A percentile compares a stretch with the other conserved stretches of the same genome.
Conservation (phyloP, 1,140 invertebrate species). For the Episyrphus balteatus region DNA sequence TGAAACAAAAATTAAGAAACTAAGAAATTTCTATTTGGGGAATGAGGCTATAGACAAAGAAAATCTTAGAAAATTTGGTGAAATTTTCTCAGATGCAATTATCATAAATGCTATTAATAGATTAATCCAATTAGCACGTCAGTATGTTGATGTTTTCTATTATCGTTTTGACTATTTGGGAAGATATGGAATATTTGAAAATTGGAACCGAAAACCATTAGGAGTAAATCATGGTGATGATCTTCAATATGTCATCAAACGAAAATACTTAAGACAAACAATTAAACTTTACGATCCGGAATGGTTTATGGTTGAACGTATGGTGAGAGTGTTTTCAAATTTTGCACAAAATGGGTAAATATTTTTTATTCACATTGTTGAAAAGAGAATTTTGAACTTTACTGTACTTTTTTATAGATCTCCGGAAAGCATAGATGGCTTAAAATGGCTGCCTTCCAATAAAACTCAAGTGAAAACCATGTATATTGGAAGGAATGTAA, state of each 20-base stretch:
- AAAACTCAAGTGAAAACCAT: neutral
- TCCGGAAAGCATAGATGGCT: neutral
- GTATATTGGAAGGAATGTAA: neutral
- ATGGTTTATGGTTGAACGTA: neutral
- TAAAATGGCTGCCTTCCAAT: neutral
- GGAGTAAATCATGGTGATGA: no score
- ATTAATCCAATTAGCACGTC: conserved; percentile 31
- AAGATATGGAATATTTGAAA: conserved; percentile 7
- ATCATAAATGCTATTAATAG: conserved; percentile 36
- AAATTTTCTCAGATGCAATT: conserved; percentile 30
- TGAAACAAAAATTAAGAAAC: neutral
- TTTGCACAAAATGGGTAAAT: neutral
- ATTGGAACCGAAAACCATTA: neutral
- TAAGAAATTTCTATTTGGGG: neutral
- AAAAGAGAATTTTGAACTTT: no score
- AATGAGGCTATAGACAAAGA: neutral
- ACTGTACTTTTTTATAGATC: no score
- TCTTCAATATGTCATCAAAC: no score
- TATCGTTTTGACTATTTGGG: conserved; percentile 37
- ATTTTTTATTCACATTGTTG: neutral
- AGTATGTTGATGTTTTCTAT: conserved; percentile 36
- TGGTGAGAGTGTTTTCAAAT: neutral
- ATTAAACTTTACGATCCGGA: neutral
- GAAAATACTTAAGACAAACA: no score
- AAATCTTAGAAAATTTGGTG: neutral